A percentile compares a stretch with the other conserved stretches of the same genome.
These are phyloP conservation scores for Microcebus tavaratra DNA, from an alignment of 2,113 vertebrate genomes.

Conservation along the genomic window DNA sequence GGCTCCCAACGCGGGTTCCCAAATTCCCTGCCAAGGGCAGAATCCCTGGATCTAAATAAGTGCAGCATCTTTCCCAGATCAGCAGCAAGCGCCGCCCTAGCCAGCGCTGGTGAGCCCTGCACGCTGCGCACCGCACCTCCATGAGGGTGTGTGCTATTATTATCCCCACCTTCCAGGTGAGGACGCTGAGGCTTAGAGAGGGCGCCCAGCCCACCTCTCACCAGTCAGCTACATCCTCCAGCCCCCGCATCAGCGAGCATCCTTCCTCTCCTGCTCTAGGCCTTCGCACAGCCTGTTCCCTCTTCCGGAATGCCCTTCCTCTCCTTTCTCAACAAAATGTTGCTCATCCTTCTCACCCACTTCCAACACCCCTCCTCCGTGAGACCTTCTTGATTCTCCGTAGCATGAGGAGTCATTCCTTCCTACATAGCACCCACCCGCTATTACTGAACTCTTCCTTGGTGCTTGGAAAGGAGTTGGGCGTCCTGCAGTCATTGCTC, in stretches of 20 bases:
- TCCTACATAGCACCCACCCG: neutral
- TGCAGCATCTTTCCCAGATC: neutral
- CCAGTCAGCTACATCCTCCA: neutral
- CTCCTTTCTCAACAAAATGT: neutral
- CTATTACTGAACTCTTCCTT: neutral
- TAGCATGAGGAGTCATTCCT: neutral
- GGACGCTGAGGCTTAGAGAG: neutral
- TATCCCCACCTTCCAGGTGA: neutral
- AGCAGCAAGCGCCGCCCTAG: no score
- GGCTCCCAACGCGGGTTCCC: neutral
- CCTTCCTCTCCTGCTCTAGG: neutral
- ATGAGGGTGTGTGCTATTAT: neutral
- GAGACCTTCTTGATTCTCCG: neutral
- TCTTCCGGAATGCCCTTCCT: neutral
- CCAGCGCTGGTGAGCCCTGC: neutral
- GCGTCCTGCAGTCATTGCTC: neutral
- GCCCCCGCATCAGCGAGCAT: neutral
- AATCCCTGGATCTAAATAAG: neutral
- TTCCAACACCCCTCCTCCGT: neutral
- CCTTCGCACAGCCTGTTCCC: neutral
- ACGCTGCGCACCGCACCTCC: neutral
- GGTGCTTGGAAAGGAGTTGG: neutral
- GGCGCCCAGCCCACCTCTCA: neutral
- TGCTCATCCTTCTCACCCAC: neutral
- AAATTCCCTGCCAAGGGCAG: neutral